These are phyloP conservation scores for Tetragnatha montana DNA, from an alignment of 2,888 invertebrate species.

Conservation along the genomic window DNA sequence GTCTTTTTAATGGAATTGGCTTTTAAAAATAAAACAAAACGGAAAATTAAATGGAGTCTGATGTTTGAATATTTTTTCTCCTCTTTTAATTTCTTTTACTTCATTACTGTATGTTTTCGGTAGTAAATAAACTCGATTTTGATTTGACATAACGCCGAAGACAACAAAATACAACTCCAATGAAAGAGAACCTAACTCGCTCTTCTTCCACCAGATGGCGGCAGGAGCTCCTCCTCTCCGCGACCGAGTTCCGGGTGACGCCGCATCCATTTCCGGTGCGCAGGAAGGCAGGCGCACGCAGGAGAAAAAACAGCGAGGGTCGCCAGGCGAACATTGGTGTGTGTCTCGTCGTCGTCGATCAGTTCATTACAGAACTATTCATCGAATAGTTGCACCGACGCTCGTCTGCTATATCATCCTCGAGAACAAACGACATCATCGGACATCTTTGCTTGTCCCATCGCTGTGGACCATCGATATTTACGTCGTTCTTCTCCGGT, in stretches of 20 bases:
- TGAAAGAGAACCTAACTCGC: neutral
- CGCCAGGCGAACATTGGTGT: conserved; percentile 60
- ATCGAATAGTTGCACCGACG: conserved; percentile 49
- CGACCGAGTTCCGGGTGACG: conserved; percentile 66
- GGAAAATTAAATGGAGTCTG: no score
- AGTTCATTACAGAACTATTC: conserved; percentile 69
- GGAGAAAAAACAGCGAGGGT: conserved; percentile 68
- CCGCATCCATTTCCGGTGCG: conserved; percentile 69
- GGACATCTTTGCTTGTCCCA: conserved; percentile 38
- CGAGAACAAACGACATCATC: conserved; percentile 42
- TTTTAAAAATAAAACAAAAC: no score
- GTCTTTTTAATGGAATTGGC: no score
- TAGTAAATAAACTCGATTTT: no score
- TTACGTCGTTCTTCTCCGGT: conserved; percentile 12
- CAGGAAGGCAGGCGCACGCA: conserved; percentile 64
- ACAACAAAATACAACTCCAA: no score
- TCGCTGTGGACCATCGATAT: conserved; percentile 21
- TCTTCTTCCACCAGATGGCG: conserved; percentile 58
- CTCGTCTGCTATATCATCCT: neutral
- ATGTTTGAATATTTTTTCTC: no score
- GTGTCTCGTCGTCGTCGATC: conserved; percentile 68
- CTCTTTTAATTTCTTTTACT: no score
- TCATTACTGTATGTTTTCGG: no score
- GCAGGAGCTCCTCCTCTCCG: conserved; percentile 14
- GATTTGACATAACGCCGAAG: no score